phyloP scores from a whole-genome alignment of 2,113 vertebrate species.

The Azemiops feae region DNA sequence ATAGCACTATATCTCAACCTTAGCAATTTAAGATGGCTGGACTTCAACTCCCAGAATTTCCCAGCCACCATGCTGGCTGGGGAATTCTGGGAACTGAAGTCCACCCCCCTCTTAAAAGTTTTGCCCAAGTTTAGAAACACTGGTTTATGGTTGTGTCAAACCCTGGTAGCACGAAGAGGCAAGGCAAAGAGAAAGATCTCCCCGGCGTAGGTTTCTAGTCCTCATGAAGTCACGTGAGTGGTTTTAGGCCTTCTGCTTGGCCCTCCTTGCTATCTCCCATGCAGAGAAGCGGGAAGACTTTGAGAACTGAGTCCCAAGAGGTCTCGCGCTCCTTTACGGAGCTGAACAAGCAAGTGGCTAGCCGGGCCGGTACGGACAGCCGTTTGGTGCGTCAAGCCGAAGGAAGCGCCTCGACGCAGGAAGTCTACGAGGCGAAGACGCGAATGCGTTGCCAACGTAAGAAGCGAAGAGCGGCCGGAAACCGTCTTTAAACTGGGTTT shows the following conservation, averaged over 20 bases:
- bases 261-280: background rate
- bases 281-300: slow-evolving; percentile 57
- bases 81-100: background rate
- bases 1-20: background rate
- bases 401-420: slow-evolving; percentile 63
- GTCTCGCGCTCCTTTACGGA: slow-evolving; percentile 65
- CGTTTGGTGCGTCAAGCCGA: accelerated
- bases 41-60: background rate
- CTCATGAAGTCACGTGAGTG: background rate
- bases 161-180: background rate
- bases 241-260: background rate
- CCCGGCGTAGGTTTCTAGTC: background rate
- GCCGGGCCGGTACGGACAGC: slow-evolving; percentile 63
- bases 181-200: background rate
- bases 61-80: background rate
- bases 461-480: background rate
- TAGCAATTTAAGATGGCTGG: background rate
- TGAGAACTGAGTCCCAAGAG: slow-evolving; percentile 63
- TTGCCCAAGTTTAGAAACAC: background rate
- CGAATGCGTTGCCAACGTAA: slow-evolving; percentile 81
- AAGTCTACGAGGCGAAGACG: slow-evolving; percentile 74
- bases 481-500: background rate
- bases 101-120: background rate
- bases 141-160: background rate
- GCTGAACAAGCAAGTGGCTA: slow-evolving; percentile 75